phyloP scores from a whole-genome alignment of 2,888 invertebrate species.

The Micropterix aruncella region DNA sequence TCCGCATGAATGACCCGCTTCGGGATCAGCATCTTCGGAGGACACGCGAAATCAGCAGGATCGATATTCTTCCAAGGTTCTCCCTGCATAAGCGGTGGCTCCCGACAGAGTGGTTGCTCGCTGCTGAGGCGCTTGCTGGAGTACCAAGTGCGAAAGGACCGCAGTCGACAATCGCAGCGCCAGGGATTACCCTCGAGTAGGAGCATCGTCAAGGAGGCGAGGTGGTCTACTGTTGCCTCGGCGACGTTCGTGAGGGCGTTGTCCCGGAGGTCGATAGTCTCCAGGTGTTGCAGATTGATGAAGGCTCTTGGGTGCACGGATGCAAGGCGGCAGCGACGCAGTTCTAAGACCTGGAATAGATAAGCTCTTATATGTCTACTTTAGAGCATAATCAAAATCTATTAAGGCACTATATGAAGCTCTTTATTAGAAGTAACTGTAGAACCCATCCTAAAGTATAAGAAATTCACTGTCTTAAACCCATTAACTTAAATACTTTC shows the following conservation, averaged over 20 bases:
- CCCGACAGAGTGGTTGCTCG: constrained; percentile 54
- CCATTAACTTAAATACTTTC: too few relatives aligned
- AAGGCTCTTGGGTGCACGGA: constrained; percentile 64
- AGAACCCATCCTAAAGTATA: too few relatives aligned
- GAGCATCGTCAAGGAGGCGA: constrained; percentile 55
- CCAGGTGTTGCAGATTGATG: constrained; percentile 55
- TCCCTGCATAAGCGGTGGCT: constrained; percentile 50
- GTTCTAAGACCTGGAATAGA: too few relatives aligned
- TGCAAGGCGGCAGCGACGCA: constrained; percentile 63
- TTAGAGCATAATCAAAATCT: too few relatives aligned
- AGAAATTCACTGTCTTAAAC: too few relatives aligned
- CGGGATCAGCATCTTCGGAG: constrained; percentile 50
- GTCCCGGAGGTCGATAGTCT: constrained; percentile 71
- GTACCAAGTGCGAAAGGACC: constrained; percentile 74
- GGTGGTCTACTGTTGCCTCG: constrained; percentile 26
- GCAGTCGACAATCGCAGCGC: constrained; percentile 77
- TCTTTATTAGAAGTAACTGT: too few relatives aligned
- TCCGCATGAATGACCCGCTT: constrained; percentile 52
- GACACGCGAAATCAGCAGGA: constrained; percentile 65
- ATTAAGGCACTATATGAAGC: too few relatives aligned
- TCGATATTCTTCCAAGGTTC: constrained; percentile 63
- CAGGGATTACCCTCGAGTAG: constrained; percentile 76
- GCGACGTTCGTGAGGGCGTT: constrained; percentile 58
- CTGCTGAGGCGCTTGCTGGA: constrained; percentile 63
- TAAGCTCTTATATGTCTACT: too few relatives aligned